Evolutionary conservation across 2,797 vertebrate genomes (phyloP), one percentile per base, ranked within the genome.

Genomic region (Syncerus caffer): DNA sequence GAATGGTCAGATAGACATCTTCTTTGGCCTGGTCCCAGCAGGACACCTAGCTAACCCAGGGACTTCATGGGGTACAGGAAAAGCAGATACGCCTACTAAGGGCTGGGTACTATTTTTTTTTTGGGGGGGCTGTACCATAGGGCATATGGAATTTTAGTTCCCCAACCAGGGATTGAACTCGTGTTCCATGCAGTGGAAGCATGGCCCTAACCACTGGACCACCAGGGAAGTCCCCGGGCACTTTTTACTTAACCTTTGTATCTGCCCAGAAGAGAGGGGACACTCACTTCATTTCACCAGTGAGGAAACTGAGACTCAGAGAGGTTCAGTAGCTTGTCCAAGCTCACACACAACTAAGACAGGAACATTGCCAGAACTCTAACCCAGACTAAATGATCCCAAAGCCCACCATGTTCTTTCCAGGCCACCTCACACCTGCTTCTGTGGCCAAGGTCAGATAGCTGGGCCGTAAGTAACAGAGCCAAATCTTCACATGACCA

Each of bases 231-330:
- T 21, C 78, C 47, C 57, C 4, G 60, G 57, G 38, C n/a, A 13
- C 29, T 12, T 83, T 21, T 27, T 53, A 4, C 23, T 15, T 91
- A 11, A 38, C 17, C 38, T 45, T 27, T 58, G 17, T 19, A 10
- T 19, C 12, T 3, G 29, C 29, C 67, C 74, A n/a, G 23, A 14
- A 23, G 45, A 13, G 13, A 76, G 71, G 11, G n/a, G 21, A 12
- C 0, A 0, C 6, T 16, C 21, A 0, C 6, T 7, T 42, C 29
- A n/a, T 11, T 31, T 74, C 57, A 3, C 57, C 57, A 21, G 4
- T 9, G 50, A 89, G 60, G 50, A 74, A 51, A 50, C 34, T 1
- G 27, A 51, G 62, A 17, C 23, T 51, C 38, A 2, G 47, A 29
- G 83, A 71, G 29, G 9, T 60, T 25, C 13, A 27, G 6, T 29